Base-by-base conservation (phyloP, 2,888 invertebrate species). In the Myopa testacea region DNA sequence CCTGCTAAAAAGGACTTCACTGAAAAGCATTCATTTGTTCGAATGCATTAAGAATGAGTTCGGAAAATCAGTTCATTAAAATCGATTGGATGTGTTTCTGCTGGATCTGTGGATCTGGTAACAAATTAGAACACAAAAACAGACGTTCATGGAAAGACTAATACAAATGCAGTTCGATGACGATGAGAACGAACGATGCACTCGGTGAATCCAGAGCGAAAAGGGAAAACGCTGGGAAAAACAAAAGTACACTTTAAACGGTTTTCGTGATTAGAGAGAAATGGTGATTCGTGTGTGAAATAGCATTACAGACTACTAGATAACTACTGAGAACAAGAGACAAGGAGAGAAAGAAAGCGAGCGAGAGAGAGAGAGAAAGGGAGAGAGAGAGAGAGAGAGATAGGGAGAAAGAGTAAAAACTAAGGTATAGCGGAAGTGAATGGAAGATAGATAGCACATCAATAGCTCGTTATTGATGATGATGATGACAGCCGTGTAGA, bases 381-480 rank as follows among this genome's bases (percentile, higher is more conserved):
- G 60, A 38, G 72, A 45, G 12, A 7, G 19, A 58, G 37, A 16
- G 65, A 19, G 37, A 26, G 26, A 58, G 40, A 16, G 40, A 10
- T 12, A 62, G 14, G 26, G 34, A 19, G 50, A n/a, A 14, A 63
- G n/a, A 58, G 12, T 10, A 26, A 63, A 19, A 65, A 45, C 62
- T 7, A 52, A n/a, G 50, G 37, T 38, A 50, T 14, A 65, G 74
- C 73, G 75, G 62, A 55, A 68, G 40, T 26, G 34, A 45, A 60
- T 73, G 73, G 45, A 70, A 12, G 50, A 55, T 70, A 52, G 70
- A 45, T 16, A 63, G 45, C 45, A 60, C 75, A 72, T 72, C 69
- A 77, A 62, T 67, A 62, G 72, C 78, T 80, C 69, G 80, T 85
- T 85, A 83, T 83, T 84, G 83, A 83, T 84, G 85, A 84, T 83